Evolutionary conservation across 2,797 vertebrate species (phyloP).

Genomic region (Spheniscus humboldti): DNA sequence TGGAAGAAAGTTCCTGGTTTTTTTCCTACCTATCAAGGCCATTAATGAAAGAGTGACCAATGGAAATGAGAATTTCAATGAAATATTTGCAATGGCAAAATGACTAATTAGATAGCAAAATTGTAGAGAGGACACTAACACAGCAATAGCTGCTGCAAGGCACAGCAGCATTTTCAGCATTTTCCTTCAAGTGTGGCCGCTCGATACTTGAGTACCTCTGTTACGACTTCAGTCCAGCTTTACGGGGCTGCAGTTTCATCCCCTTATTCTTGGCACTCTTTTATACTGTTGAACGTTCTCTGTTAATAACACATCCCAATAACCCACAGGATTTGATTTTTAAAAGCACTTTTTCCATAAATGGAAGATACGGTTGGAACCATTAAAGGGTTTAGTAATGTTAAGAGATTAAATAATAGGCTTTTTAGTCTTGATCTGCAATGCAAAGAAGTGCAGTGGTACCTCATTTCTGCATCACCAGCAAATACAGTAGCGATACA

Average conservation of each 20-base stretch:
- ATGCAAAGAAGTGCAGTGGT: not conserved
- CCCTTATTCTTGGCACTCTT: not conserved
- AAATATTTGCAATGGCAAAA: not conserved
- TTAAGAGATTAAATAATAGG: not conserved
- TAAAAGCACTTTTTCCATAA: not conserved
- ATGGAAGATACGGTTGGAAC: not conserved
- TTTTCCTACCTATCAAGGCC: not conserved
- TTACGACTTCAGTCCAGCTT: not conserved
- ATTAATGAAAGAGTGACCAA: rapidly evolving
- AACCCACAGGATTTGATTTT: not conserved
- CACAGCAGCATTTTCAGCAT: not conserved
- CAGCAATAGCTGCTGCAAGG: not conserved
- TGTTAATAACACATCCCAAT: not conserved
- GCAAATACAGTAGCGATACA: not conserved
- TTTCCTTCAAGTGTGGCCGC: not conserved
- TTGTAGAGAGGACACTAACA: not conserved
- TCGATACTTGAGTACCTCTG: not conserved
- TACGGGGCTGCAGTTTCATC: not conserved
- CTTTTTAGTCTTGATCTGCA: not conserved
- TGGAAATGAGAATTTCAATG: not conserved
- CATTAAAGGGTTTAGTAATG: not conserved
- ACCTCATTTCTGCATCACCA: not conserved
- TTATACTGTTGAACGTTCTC: not conserved
- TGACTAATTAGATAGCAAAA: not conserved
- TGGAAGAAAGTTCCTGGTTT: not conserved